A percentile compares a stretch with the other conserved stretches of the same genome.
phyloP scores from a whole-genome alignment of 2,888 invertebrate species.

The Lepidonotus clava region DNA sequence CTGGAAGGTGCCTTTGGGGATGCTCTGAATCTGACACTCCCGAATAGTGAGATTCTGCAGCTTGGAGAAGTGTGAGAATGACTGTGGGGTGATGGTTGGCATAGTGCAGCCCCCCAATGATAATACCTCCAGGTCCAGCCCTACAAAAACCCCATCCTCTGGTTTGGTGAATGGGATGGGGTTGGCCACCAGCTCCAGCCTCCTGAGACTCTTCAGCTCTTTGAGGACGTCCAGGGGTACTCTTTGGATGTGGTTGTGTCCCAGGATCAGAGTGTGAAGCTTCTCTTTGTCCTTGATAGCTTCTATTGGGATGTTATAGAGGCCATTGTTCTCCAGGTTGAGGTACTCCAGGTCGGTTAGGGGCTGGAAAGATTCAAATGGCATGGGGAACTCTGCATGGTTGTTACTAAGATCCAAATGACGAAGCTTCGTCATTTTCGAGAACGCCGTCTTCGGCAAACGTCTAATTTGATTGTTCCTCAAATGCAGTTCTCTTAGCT shows the following conservation, averaged over 20 bases:
- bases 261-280: neutral
- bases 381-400: slow-evolving; percentile 19
- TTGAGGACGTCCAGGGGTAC: neutral
- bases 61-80: neutral
- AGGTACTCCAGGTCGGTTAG: slow-evolving; percentile 22
- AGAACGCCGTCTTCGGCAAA: neutral
- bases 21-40: slow-evolving; percentile 1
- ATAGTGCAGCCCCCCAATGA: slow-evolving; percentile 7
- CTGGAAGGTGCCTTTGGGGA: slow-evolving; percentile 39
- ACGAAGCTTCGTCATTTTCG: neutral
- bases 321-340: slow-evolving; percentile 37
- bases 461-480: neutral
- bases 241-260: neutral
- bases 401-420: slow-evolving; percentile 9
- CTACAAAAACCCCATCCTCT: neutral
- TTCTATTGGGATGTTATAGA: slow-evolving; percentile 18
- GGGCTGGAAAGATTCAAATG: neutral
- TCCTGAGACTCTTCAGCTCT: neutral
- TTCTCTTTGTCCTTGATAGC: neutral
- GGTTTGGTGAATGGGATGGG: neutral
- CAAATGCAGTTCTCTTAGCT: slow-evolving; percentile 1
- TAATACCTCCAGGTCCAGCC: slow-evolving; percentile 25
- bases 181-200: slow-evolving; percentile 30
- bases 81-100: neutral
- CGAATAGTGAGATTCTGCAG: slow-evolving; percentile 5